These are phyloP conservation scores for Nasonia vitripennis DNA, from an alignment of 1,140 invertebrate species.

Conservation along the genomic window DNA sequence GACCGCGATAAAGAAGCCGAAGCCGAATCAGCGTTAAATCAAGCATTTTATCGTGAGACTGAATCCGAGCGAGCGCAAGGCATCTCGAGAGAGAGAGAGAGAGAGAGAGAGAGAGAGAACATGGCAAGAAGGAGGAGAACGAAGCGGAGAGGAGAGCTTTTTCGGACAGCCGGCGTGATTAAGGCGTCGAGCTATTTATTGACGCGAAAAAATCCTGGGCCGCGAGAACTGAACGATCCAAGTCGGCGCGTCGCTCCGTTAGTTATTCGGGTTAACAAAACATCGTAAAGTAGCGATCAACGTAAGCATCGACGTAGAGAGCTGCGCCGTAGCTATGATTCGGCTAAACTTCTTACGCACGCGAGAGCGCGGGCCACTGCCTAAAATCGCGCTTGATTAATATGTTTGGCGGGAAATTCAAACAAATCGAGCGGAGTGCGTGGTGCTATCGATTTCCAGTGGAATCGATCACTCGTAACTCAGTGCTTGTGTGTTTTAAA, in stretches of 20 bases:
- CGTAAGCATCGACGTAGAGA: slow-evolving; percentile 52
- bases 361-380: neutral
- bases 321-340: neutral
- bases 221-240: slow-evolving; percentile 54
- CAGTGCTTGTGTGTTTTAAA: neutral
- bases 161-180: neutral
- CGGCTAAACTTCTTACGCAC: slow-evolving; percentile 7
- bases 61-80: neutral
- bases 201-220: slow-evolving; percentile 35
- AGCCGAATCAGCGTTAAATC: neutral
- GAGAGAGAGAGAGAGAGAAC: neutral
- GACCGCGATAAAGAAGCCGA: slow-evolving; percentile 1
- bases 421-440: neutral
- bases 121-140: too few relatives aligned
- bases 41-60: neutral
- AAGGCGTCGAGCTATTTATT: slow-evolving; percentile 32
- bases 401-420: slow-evolving; percentile 23
- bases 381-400: neutral
- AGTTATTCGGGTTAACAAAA: slow-evolving; percentile 62
- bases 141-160: neutral
- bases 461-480: too few relatives aligned
- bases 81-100: neutral
- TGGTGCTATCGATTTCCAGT: too few relatives aligned
- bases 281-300: slow-evolving; percentile 60
- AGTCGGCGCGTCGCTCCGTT: slow-evolving; percentile 51